These are phyloP conservation scores for Vireo griseus DNA, from an alignment of 2,797 vertebrate genomes.

Conservation along the genomic window DNA sequence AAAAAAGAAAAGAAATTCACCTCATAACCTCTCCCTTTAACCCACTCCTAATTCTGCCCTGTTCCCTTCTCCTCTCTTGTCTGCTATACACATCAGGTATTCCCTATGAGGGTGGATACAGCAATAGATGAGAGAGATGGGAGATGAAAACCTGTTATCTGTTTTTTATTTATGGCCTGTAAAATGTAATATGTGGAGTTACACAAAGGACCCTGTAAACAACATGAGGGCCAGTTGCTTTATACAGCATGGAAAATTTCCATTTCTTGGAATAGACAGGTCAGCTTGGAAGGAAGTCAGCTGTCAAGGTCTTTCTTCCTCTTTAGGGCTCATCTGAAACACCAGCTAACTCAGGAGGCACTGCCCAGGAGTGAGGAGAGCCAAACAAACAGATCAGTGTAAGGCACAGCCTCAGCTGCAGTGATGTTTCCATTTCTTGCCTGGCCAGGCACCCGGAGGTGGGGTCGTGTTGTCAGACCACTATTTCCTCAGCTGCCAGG, in stretches of 20 bases:
- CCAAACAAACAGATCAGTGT: constrained; percentile 11
- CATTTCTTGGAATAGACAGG: constrained; percentile 34
- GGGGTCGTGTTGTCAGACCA: neutral
- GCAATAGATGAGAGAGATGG: neutral
- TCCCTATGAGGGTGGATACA: neutral
- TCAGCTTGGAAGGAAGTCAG: constrained; percentile 44
- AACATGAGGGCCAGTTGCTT: constrained; percentile 25
- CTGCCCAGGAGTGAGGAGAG: neutral
- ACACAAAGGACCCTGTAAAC: constrained; percentile 30
- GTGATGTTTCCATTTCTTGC: neutral
- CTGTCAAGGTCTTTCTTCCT: constrained; percentile 32
- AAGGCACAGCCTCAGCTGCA: neutral
- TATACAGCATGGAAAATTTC: constrained; percentile 53
- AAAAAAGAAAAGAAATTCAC: neutral
- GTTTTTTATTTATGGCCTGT: constrained; percentile 9
- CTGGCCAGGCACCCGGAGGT: neutral
- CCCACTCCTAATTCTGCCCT: neutral
- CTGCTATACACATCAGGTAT: neutral
- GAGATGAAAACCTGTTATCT: neutral
- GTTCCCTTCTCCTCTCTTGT: neutral
- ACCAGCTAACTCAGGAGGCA: neutral
- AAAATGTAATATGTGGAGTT: neutral
- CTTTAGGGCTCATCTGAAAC: neutral
- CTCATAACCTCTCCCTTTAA: neutral
- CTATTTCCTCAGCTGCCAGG: constrained; percentile 22